Percentiles rank a stretch among this genome's conserved stretches.
These are phyloP conservation scores for Pocota personata DNA, from an alignment of 2,888 invertebrate species.

Conservation along the genomic window DNA sequence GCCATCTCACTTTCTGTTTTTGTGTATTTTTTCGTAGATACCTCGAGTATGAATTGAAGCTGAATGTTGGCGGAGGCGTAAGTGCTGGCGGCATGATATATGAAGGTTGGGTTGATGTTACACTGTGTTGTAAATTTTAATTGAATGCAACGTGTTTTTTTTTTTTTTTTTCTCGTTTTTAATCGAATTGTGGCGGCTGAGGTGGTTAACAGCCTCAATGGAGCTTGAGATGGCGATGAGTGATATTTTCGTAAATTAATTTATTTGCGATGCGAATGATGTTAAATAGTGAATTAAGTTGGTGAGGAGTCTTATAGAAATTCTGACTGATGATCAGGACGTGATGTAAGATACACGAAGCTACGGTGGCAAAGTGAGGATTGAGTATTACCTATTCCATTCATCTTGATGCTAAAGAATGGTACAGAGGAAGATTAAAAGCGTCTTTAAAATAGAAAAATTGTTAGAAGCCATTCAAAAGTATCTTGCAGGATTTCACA, in stretches of 20 bases:
- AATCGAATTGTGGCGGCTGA: conserved; percentile 42
- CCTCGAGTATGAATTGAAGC: conserved; percentile 22
- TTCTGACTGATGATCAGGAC: too few relatives aligned
- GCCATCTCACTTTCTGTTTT: conserved; percentile 28
- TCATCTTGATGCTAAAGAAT: too few relatives aligned
- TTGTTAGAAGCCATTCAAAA: too few relatives aligned
- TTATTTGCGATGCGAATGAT: conserved; percentile 4
- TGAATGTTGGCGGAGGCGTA: not conserved
- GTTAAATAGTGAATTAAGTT: not conserved
- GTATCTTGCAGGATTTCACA: too few relatives aligned
- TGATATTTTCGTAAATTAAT: conserved; percentile 44
- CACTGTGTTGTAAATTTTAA: conserved; percentile 38
- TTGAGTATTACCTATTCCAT: too few relatives aligned
- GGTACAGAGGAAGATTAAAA: too few relatives aligned
- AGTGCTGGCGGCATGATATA: not conserved
- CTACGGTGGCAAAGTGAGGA: too few relatives aligned
- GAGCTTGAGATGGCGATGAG: conserved; percentile 29
- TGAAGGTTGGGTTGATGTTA: not conserved
- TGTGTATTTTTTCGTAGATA: conserved; percentile 29
- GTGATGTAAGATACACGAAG: too few relatives aligned
- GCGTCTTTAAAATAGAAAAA: too few relatives aligned
- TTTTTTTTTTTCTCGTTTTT: not conserved
- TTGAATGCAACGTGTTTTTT: conserved; percentile 35
- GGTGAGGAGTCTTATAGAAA: too few relatives aligned
- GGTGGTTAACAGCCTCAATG: conserved; percentile 47